These are phyloP conservation scores for Hesperia comma DNA, from an alignment of 2,888 invertebrate species.

Conservation along the genomic window DNA sequence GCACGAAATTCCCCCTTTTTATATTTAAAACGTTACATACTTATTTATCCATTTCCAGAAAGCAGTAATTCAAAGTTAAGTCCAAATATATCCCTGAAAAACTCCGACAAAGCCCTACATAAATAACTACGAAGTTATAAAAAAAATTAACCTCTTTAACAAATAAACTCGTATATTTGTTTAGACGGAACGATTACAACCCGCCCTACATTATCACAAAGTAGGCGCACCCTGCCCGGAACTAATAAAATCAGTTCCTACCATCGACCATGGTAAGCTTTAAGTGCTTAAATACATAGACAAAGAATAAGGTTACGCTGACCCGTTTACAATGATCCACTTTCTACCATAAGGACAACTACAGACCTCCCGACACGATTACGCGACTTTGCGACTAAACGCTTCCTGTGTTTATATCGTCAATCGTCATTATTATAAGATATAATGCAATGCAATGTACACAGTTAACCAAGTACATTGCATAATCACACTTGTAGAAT, in stretches of 20 bases:
- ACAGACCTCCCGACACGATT: neutral
- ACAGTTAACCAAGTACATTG: no score
- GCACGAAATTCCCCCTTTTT: no score
- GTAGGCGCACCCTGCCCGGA: slow-evolving; percentile 15
- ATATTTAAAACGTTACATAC: no score
- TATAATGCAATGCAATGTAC: no score
- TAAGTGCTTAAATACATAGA: slow-evolving; percentile 35
- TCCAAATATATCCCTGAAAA: no score
- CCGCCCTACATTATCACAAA: neutral
- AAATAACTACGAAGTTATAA: neutral
- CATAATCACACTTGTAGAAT: no score
- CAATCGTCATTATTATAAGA: no score
- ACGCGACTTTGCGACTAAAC: slow-evolving; percentile 1
- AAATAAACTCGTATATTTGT: neutral
- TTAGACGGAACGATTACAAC: neutral
- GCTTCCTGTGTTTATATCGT: no score
- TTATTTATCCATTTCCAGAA: no score
- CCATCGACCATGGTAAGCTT: slow-evolving; percentile 30
- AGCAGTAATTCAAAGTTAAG: no score
- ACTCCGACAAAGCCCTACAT: no score
- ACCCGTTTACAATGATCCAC: slow-evolving; percentile 57
- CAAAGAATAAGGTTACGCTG: slow-evolving; percentile 41
- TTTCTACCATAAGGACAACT: slow-evolving; percentile 59
- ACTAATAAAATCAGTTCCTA: slow-evolving; percentile 31
- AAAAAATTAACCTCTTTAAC: neutral